phyloP scores from a whole-genome alignment of 2,797 vertebrate genomes.

The Australoheros facetus region DNA sequence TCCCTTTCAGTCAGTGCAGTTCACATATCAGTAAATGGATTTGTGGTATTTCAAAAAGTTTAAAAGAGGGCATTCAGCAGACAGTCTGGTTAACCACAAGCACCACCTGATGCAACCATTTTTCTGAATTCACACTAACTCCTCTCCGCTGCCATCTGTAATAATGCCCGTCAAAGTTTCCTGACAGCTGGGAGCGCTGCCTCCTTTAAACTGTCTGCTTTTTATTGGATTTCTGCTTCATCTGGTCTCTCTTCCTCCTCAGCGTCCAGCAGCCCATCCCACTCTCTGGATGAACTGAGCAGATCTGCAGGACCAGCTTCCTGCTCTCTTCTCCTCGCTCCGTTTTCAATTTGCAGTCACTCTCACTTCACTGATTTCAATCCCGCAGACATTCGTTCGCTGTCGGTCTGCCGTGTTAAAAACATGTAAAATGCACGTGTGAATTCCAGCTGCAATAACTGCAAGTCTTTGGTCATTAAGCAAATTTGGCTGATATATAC shows the following conservation, averaged over 20 bases:
- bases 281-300: not conserved
- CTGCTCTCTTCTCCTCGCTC: not conserved
- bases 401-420: fast-evolving
- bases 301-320: not conserved
- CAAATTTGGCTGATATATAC: conserved; percentile 2
- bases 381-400: not conserved
- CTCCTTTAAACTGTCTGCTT: not conserved
- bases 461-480: not conserved
- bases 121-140: not conserved
- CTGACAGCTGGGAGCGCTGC: not conserved
- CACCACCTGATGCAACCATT: not conserved
- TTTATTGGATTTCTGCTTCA: not conserved
- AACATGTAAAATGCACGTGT: not conserved
- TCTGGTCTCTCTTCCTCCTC: not conserved
- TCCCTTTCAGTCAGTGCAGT: not conserved
- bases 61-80: not conserved
- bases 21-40: not conserved
- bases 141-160: not conserved
- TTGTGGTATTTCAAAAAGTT: not conserved
- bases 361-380: conserved; percentile 21
- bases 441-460: not conserved
- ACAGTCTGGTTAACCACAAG: not conserved
- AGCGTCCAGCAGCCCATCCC: not conserved
- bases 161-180: not conserved
- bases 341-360: not conserved